Conservation (phyloP, 2,888 invertebrate species). For the Pelosia muscerda region DNA sequence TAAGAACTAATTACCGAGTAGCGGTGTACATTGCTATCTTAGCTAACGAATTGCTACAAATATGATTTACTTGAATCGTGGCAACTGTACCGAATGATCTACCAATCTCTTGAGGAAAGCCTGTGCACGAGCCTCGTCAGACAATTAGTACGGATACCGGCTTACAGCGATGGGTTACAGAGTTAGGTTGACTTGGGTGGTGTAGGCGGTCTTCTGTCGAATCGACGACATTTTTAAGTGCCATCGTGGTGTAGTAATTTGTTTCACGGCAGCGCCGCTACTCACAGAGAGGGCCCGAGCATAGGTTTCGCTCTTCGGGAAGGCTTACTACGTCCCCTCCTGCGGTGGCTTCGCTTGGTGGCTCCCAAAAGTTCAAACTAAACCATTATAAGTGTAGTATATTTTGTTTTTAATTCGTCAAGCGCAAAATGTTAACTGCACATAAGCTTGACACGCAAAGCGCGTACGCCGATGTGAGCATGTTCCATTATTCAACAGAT, state of each 20-base stretch:
- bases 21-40: not conserved
- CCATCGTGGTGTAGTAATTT: too few relatives aligned
- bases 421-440: not conserved
- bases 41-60: not conserved
- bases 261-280: too few relatives aligned
- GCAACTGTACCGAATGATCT: not conserved
- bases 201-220: too few relatives aligned
- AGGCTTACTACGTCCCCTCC: too few relatives aligned
- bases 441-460: conserved; percentile 3
- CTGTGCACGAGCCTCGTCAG: too few relatives aligned
- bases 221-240: too few relatives aligned
- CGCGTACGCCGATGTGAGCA: not conserved
- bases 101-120: not conserved
- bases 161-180: not conserved
- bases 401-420: not conserved
- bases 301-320: too few relatives aligned
- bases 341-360: too few relatives aligned
- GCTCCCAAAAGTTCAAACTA: too few relatives aligned
- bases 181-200: not conserved
- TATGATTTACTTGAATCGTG: not conserved
- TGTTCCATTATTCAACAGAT: conserved; percentile 15
- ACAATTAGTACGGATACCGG: too few relatives aligned
- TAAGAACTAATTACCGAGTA: conserved; percentile 4
- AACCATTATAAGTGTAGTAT: too few relatives aligned
- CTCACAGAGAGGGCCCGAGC: too few relatives aligned